phyloP scores from a whole-genome alignment of 2,888 invertebrate species.

The Mesorhabditis spiculigera region DNA sequence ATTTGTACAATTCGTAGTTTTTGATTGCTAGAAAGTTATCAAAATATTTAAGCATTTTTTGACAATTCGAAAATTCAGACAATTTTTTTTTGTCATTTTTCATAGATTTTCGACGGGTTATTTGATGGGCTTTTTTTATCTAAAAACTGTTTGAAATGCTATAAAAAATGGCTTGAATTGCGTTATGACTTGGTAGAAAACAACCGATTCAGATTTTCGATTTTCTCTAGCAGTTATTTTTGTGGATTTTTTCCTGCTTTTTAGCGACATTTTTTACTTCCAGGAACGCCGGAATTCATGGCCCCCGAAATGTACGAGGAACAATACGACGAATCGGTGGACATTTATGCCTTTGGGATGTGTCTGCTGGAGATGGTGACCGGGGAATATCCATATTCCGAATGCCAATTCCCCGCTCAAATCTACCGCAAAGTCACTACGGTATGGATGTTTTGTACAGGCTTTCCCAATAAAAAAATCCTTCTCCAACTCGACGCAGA shows the following conservation, averaged over 20 bases:
- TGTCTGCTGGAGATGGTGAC: slow-evolving; percentile 99
- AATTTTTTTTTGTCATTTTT: not conserved
- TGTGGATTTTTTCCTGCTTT: too few species aligned
- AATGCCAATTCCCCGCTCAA: slow-evolving; percentile 95
- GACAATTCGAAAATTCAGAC: too few species aligned
- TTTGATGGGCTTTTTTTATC: too few species aligned
- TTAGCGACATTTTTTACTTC: not conserved
- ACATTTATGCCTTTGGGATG: slow-evolving; percentile 99
- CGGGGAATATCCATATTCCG: slow-evolving; percentile 97
- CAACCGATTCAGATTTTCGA: not conserved
- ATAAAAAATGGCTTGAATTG: not conserved
- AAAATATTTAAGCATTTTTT: too few species aligned
- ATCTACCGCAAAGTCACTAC: slow-evolving; percentile 97
- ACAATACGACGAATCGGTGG: slow-evolving; percentile 97
- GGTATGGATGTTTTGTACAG: slow-evolving; percentile 65
- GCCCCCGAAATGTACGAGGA: slow-evolving; percentile 93
- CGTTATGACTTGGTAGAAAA: not conserved
- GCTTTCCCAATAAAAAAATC: too few species aligned
- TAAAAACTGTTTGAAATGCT: not conserved
- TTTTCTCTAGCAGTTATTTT: too few species aligned
- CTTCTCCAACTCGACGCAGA: too few species aligned
- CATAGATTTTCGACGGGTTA: too few species aligned
- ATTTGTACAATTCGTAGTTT: too few species aligned
- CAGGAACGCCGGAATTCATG: slow-evolving; percentile 53
- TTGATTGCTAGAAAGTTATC: too few species aligned